These are phyloP conservation scores for Araneus ventricosus DNA, from an alignment of 1,140 invertebrate species.

Conservation along the genomic window DNA sequence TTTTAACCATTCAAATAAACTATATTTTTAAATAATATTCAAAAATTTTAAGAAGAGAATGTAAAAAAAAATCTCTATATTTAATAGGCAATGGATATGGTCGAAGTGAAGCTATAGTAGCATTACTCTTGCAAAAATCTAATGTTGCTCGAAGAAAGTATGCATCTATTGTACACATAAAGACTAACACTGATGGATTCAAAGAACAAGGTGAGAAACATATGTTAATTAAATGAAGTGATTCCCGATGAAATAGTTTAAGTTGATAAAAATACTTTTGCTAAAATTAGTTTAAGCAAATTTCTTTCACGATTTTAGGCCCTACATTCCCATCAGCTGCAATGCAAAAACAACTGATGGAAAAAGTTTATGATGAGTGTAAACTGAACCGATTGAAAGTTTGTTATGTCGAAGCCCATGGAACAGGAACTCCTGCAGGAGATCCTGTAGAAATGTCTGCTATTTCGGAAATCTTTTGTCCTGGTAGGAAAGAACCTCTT, in stretches of 20 bases:
- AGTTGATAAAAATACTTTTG: neutral
- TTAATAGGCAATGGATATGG: conserved; percentile 90
- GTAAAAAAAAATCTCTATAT: no score
- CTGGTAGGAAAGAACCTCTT: conserved; percentile 88
- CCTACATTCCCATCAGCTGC: conserved; percentile 81
- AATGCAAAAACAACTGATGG: conserved; percentile 79
- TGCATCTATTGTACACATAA: conserved; percentile 86
- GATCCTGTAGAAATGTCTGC: conserved; percentile 98
- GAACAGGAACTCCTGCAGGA: conserved; percentile 86
- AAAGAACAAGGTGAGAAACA: conserved; percentile 88
- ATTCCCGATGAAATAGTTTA: neutral
- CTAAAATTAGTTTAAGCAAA: neutral
- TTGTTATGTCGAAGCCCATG: conserved; percentile 81
- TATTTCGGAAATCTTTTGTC: conserved; percentile 94
- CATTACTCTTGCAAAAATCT: conserved; percentile 82
- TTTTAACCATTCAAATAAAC: no score
- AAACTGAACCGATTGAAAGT: conserved; percentile 79
- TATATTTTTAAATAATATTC: no score
- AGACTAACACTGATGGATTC: conserved; percentile 93
- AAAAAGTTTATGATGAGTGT: conserved; percentile 79
- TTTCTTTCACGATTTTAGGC: conserved; percentile 44
- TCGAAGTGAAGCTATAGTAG: conserved; percentile 83
- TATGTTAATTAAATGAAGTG: neutral
- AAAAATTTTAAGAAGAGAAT: no score
- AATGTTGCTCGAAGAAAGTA: conserved; percentile 81